phyloP scores from a whole-genome alignment of 30 jellyfish, hydroid and myxozoan species.

The Mastigias papua region DNA sequence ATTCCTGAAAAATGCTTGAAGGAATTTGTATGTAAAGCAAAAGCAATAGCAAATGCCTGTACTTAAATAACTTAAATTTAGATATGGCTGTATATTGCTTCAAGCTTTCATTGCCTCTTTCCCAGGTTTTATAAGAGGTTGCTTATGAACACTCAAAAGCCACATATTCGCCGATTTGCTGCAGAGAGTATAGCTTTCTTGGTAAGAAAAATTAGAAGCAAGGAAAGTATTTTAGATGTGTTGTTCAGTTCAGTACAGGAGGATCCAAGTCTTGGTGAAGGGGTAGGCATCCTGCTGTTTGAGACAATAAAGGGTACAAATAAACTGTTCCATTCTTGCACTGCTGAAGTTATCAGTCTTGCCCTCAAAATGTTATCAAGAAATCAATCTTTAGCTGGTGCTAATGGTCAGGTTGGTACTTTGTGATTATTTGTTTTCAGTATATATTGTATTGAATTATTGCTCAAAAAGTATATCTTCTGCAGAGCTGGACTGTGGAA shows the following conservation, averaged over 20 bases:
- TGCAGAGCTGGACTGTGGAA: too few relatives aligned
- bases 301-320: slow-evolving; percentile 81
- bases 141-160: slow-evolving; percentile 61
- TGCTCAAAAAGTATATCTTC: too few relatives aligned
- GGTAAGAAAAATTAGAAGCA: slow-evolving; percentile 64
- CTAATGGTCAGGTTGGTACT: neutral
- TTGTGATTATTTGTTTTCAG: too few relatives aligned
- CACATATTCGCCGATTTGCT: slow-evolving; percentile 79
- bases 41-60: too few relatives aligned
- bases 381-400: neutral
- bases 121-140: slow-evolving; percentile 71
- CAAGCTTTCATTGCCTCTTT: too few relatives aligned
- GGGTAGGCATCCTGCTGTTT: slow-evolving; percentile 77
- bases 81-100: too few relatives aligned
- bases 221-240: slow-evolving; percentile 57
- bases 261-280: slow-evolving; percentile 66
- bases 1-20: too few relatives aligned
- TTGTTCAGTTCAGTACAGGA: slow-evolving; percentile 31
- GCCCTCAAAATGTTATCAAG: slow-evolving; percentile 11
- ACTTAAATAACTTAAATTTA: too few relatives aligned
- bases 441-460: neutral
- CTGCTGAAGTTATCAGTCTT: slow-evolving; percentile 43
- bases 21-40: too few relatives aligned
- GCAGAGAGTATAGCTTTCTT: slow-evolving; percentile 87
- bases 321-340: slow-evolving; percentile 60